phyloP scores from a whole-genome alignment of 2,888 invertebrate species.

The Tuberolachnus salignus region DNA sequence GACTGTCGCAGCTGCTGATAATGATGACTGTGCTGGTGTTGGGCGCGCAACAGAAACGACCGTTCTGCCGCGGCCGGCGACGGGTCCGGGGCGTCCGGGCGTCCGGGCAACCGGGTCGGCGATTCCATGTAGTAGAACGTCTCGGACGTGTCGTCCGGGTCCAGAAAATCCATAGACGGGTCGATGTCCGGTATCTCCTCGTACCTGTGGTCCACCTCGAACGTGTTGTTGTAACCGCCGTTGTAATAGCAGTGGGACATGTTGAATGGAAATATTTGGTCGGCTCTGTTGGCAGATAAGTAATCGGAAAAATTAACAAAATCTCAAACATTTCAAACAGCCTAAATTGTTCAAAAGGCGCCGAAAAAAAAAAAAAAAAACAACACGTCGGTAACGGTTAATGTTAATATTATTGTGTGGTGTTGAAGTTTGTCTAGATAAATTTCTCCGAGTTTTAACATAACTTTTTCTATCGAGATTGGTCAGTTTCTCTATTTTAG shows the following conservation, averaged over 20 bases:
- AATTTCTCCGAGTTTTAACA: too few relatives aligned
- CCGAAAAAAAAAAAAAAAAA: too few relatives aligned
- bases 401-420: too few relatives aligned
- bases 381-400: too few relatives aligned
- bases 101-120: constrained; percentile 26
- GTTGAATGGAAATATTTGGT: too few relatives aligned
- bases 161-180: constrained; percentile 45
- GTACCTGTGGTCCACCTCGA: constrained; percentile 50
- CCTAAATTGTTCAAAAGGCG: too few relatives aligned
- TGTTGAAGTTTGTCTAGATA: too few relatives aligned
- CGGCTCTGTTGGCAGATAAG: too few relatives aligned
- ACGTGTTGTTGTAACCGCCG: constrained; percentile 54
- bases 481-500: too few relatives aligned
- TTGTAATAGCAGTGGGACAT: constrained; percentile 63
- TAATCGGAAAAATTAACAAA: too few relatives aligned
- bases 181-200: constrained; percentile 54
- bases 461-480: too few relatives aligned
- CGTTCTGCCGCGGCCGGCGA: constrained; percentile 33
- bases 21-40: constrained; percentile 18
- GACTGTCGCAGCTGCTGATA: not conserved
- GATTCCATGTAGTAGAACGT: constrained; percentile 51
- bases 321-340: too few relatives aligned
- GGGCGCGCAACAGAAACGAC: constrained; percentile 33
- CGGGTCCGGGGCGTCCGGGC: not conserved
- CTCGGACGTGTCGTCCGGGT: constrained; percentile 16